Evolutionary conservation across 2,888 invertebrate species (phyloP), one percentile per base, ranked within the genome.

Genomic region (Busseola fusca): DNA sequence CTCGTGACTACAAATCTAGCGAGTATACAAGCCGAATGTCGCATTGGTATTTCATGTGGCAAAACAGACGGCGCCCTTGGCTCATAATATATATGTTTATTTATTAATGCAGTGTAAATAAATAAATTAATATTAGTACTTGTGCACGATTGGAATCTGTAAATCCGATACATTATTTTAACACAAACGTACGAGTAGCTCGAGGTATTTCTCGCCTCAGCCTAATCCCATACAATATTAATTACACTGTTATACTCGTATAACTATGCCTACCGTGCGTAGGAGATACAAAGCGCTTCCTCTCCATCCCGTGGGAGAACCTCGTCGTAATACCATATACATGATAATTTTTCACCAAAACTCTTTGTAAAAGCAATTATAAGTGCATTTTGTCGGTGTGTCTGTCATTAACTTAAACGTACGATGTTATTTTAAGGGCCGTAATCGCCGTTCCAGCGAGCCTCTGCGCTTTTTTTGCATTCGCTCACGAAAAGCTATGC

Each of bases 321-420:
- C 82, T 84, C 80, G 77, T 86, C 84, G 86, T 90, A 90, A 91
- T 89, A 88, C 89, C 90, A 90, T 90, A 90, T 88, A 88, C 91
- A 91, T 92, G 90, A 93, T 93, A 92, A 94, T 93, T 95, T 95
- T 95, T 93, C 91, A 91, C 93, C 92, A 93, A 95, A 95, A 94
- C 92, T 93, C 94, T 93, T 94, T 93, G 93, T 93, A 91, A 92
- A 93, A 90, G 92, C 93, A 95, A 95, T 95, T 95, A 95, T 95
- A 95, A 95, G 92, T 91, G 92, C 94, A 95, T 95, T 95, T 95
- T 91, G 94, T 91, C 94, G 93, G 95, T 92, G 93, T 94, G 93
- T 93, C 95, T 92, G 94, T 94, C 94, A 95, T 95, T 95, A 95
- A 93, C 92, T 95, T 95, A 95, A 95, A 95, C 93, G 95, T 93